phyloP scores from a whole-genome alignment of 2,888 invertebrate species.

The Zeuzera pyrina region DNA sequence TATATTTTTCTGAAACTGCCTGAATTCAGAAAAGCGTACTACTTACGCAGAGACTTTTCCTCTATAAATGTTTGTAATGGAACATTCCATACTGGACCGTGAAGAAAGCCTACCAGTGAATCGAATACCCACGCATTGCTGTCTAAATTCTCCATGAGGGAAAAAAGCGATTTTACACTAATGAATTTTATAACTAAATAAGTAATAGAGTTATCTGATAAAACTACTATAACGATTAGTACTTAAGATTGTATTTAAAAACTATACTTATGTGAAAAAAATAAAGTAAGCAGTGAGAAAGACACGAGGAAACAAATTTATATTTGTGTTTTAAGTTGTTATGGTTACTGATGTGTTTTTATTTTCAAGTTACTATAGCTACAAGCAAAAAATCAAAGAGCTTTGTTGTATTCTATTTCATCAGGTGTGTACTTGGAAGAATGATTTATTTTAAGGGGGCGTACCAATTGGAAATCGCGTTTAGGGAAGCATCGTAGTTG shows the following conservation, averaged over 20 bases:
- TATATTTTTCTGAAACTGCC: slow-evolving; percentile 3
- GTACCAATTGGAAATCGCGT: no score
- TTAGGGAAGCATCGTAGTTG: no score
- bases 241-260: no score
- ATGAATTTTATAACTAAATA: neutral
- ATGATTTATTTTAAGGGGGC: no score
- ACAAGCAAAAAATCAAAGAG: no score
- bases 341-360: slow-evolving; percentile 24
- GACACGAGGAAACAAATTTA: neutral
- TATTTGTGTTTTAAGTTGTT: slow-evolving; percentile 21
- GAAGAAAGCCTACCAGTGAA: slow-evolving; percentile 90
- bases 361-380: no score
- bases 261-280: no score
- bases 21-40: no score
- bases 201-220: neutral
- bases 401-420: no score
- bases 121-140: slow-evolving; percentile 93
- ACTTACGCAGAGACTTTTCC: slow-evolving; percentile 91
- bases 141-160: slow-evolving; percentile 52
- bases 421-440: no score
- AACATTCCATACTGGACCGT: slow-evolving; percentile 94
- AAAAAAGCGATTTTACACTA: neutral
- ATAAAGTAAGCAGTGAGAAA: no score
- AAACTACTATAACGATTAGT: no score
- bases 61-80: slow-evolving; percentile 93